Percentiles rank a stretch among this genome's conserved stretches.
Evolutionary conservation across 2,113 vertebrate species (phyloP).

Genomic region (Hydrochoerus hydrochaeris): DNA sequence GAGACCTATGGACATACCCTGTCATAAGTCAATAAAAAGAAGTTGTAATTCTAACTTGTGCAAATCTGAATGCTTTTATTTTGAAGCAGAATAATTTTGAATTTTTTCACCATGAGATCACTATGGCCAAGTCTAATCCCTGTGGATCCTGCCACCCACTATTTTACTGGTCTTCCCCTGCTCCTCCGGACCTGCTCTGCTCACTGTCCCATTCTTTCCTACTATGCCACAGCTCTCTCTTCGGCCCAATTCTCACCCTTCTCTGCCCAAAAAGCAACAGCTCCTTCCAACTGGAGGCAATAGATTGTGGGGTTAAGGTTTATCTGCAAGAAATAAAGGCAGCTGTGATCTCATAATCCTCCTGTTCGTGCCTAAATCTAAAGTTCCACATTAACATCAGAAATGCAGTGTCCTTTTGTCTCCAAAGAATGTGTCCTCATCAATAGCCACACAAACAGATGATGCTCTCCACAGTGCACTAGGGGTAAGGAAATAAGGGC

Average conservation of each 20-base stretch:
- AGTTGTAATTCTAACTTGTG: accelerated
- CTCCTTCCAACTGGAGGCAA: not conserved
- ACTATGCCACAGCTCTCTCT: not conserved
- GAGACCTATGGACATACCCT: not conserved
- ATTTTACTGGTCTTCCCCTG: not conserved
- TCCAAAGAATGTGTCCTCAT: not conserved
- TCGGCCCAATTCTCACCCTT: not conserved
- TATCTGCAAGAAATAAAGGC: not conserved
- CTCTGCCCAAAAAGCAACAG: not conserved
- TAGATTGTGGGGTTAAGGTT: too few species aligned
- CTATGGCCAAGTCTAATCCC: accelerated
- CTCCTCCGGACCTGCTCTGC: not conserved
- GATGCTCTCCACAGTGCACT: not conserved
- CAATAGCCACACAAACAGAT: too few species aligned
- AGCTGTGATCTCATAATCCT: not conserved
- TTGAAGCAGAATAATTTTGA: not conserved
- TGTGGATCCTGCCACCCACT: not conserved
- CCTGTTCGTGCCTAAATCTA: not conserved
- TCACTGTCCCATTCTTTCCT: not conserved
- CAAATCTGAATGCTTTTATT: not conserved
- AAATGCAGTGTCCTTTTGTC: not conserved
- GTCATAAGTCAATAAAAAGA: not conserved
- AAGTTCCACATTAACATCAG: not conserved
- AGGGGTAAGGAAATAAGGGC: not conserved
- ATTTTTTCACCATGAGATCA: not conserved